Evolutionary conservation across 2,113 vertebrate genomes (phyloP).

Genomic region (Eidolon helvum): DNA sequence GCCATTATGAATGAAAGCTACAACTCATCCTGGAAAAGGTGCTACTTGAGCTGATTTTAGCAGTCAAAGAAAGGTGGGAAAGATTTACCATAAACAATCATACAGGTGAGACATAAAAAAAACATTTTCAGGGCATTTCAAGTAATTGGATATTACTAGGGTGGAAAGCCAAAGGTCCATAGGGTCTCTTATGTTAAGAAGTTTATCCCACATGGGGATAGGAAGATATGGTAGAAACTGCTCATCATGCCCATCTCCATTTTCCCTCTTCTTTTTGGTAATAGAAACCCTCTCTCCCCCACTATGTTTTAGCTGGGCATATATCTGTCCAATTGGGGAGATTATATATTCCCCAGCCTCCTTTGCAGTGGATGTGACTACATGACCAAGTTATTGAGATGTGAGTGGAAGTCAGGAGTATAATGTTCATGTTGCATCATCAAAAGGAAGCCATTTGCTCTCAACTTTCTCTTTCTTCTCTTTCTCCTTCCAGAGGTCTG

Average conservation of each 20-base stretch:
- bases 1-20: not conserved
- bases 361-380: not conserved
- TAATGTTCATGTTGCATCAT: not conserved
- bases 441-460: not conserved
- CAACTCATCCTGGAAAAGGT: not conserved
- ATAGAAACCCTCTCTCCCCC: not conserved
- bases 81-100: not conserved
- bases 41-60: not conserved
- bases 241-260: not conserved
- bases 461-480: not conserved
- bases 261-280: not conserved
- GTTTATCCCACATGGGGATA: not conserved
- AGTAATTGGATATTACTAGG: not conserved
- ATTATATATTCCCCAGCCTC: not conserved
- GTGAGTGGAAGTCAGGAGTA: not conserved
- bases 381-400: not conserved
- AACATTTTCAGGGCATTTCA: not conserved
- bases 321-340: not conserved
- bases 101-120: not conserved
- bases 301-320: not conserved
- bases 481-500: not conserved
- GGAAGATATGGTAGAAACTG: not conserved
- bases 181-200: not conserved
- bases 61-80: not conserved
- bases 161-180: not conserved